Conservation (phyloP, 2,888 invertebrate genomes). For the Pristionchus fissidentatus region DNA sequence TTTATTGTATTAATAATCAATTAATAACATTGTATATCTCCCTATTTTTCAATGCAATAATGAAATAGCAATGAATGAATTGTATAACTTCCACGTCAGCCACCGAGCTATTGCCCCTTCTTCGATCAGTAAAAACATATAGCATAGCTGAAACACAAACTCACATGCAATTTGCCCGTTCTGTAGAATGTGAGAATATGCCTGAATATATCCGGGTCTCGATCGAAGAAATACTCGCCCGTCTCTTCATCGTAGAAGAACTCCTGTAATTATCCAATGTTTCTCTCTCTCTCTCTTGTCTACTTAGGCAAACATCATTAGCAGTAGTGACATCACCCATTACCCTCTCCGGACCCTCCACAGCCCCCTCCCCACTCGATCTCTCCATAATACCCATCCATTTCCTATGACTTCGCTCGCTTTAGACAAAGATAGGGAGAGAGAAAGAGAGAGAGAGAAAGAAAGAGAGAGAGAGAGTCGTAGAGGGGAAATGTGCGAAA, state of each 20-base stretch:
- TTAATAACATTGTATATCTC: no score
- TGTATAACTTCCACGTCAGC: no score
- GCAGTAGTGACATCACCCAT: not conserved
- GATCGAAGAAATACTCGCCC: constrained; percentile 96
- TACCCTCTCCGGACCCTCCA: constrained; percentile 26
- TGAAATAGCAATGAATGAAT: no score
- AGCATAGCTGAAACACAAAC: constrained; percentile 38
- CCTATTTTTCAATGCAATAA: no score
- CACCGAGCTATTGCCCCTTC: no score
- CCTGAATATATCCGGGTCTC: constrained; percentile 98
- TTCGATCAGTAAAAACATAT: no score
- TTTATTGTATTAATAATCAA: no score
- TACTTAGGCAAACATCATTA: not conserved
- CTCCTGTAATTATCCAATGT: constrained; percentile 81
- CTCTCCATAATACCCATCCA: constrained; percentile 37
- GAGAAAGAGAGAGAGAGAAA: constrained; percentile 24
- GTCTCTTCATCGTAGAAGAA: constrained; percentile 99
- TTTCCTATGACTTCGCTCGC: constrained; percentile 16
- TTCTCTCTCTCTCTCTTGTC: no score
- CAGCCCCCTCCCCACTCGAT: not conserved
- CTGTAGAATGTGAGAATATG: constrained; percentile 98
- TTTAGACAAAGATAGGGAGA: constrained; percentile 27
- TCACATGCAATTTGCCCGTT: constrained; percentile 88
- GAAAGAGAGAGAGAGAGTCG: not conserved
- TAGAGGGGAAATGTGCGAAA: constrained; percentile 27